phyloP scores from a whole-genome alignment of 1,140 invertebrate genomes.

The Heliconius eleuchia region DNA sequence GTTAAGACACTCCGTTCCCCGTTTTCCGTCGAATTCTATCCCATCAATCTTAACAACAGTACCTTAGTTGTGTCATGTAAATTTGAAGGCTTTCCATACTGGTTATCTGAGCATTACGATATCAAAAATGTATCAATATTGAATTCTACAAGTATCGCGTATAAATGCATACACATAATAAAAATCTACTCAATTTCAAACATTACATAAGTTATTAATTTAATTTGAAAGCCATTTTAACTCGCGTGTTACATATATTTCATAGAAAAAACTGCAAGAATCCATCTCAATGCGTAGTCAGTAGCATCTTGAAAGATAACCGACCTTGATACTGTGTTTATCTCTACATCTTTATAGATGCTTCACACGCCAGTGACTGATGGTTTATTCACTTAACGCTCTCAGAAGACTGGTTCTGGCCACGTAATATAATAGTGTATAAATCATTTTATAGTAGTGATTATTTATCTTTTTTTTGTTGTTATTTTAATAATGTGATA shows the following conservation, averaged over 20 bases:
- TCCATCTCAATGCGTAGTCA: conserved; percentile 19
- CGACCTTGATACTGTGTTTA: conserved; percentile 50
- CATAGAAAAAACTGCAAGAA: neutral
- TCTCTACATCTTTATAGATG: conserved; percentile 42
- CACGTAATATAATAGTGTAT: neutral
- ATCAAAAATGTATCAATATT: neutral
- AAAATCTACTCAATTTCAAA: too few relatives aligned
- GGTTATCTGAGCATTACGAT: neutral
- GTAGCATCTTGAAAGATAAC: conserved; percentile 35
- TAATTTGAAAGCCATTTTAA: neutral
- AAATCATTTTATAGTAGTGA: neutral
- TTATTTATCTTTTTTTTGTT: neutral
- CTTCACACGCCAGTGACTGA: conserved; percentile 47
- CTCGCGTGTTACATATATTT: neutral
- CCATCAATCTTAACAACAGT: too few relatives aligned
- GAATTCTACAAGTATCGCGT: too few relatives aligned
- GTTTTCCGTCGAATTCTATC: too few relatives aligned
- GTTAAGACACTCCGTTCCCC: too few relatives aligned
- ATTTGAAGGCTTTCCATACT: neutral
- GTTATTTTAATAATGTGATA: neutral
- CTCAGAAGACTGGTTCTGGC: neutral
- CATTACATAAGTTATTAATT: too few relatives aligned
- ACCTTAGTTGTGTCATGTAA: too few relatives aligned
- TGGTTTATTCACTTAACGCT: conserved; percentile 34
- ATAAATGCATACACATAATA: too few relatives aligned